Percentiles rank a stretch among this genome's conserved stretches.
Evolutionary conservation across 23 tunicate species (phyloP).

Genomic region (Phallusia fumigata): DNA sequence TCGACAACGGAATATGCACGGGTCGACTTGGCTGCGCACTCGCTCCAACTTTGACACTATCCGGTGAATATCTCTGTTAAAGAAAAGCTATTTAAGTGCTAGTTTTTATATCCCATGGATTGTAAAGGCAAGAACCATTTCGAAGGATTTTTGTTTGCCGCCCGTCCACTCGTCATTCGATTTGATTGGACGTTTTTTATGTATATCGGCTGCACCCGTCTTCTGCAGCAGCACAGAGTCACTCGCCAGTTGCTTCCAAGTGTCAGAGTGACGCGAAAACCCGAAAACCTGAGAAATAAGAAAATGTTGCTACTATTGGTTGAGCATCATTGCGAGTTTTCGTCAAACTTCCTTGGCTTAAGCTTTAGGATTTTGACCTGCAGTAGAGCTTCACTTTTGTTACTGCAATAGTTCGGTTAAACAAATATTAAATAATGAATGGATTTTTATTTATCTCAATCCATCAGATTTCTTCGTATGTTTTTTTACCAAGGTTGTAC

Average conservation of each 20-base stretch:
- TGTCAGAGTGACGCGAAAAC: not conserved
- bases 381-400: too few species aligned
- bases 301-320: too few species aligned
- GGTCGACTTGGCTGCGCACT: not conserved
- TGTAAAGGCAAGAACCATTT: not conserved
- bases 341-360: too few species aligned
- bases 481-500: too few species aligned
- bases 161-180: not conserved
- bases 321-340: too few species aligned
- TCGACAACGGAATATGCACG: not conserved
- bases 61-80: not conserved
- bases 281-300: not conserved
- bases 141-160: slow-evolving; percentile 1
- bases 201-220: not conserved
- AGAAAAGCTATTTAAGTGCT: not conserved
- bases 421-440: too few species aligned
- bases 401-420: too few species aligned
- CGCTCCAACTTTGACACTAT: not conserved
- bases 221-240: not conserved
- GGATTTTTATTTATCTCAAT: too few species aligned
- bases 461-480: too few species aligned
- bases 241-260: not conserved
- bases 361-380: too few species aligned
- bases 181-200: not conserved
- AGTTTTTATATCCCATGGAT: not conserved